A percentile compares a stretch with the other conserved stretches of the same genome.
Conservation (phyloP, 2,113 vertebrate species). For the Tragelaphus strepsiceros region DNA sequence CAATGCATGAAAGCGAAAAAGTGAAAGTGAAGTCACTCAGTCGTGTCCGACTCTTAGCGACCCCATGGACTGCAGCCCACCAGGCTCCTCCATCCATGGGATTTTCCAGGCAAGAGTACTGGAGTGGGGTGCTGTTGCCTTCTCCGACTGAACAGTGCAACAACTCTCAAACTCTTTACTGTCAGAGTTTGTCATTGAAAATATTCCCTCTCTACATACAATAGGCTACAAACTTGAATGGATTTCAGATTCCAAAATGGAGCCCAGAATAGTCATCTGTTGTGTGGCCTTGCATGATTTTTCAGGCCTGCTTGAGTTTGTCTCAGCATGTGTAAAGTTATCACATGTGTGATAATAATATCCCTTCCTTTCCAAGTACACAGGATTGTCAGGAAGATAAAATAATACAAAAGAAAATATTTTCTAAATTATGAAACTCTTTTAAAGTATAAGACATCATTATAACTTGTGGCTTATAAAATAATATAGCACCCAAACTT, state of each 20-base stretch:
- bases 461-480: neutral
- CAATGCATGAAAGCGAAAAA: no score
- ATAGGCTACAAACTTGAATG: neutral
- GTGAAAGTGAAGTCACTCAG: no score
- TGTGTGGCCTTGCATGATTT: neutral
- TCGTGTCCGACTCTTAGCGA: no score
- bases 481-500: neutral
- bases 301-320: neutral
- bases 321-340: neutral
- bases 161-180: neutral
- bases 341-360: neutral
- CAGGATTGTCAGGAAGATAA: neutral
- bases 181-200: neutral
- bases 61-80: no score
- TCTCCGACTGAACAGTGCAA: neutral
- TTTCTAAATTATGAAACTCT: neutral
- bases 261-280: no score
- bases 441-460: neutral
- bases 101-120: no score
- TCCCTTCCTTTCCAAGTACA: fast-evolving
- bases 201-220: neutral
- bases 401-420: neutral
- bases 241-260: neutral
- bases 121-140: no score
- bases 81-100: no score